Conservation (phyloP, 2,113 vertebrate species). For the Balaenoptera acutorostrata region DNA sequence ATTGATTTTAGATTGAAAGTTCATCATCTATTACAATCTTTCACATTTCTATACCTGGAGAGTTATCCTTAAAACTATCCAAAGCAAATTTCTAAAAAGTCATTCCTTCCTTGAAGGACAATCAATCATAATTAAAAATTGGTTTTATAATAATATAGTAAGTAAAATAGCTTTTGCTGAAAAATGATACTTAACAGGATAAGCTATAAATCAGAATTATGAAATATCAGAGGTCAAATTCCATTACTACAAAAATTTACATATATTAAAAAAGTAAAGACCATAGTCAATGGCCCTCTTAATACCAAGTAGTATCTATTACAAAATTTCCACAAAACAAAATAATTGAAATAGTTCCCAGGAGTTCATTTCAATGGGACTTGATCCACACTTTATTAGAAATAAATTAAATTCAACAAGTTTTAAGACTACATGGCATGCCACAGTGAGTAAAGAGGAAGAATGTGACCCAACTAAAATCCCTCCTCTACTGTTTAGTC, state of each 20-base stretch:
- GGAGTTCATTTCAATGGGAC: neutral
- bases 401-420: constrained; percentile 25
- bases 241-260: constrained; percentile 14
- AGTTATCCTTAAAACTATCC: neutral
- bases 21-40: neutral
- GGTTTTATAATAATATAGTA: neutral
- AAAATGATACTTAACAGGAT: constrained; percentile 18
- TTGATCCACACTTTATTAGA: neutral
- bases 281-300: neutral
- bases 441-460: neutral
- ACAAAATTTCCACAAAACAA: constrained; percentile 35
- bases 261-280: neutral
- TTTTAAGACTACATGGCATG: neutral
- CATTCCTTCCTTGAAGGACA: neutral
- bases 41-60: neutral
- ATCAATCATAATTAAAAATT: constrained; percentile 29
- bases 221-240: constrained; percentile 41
- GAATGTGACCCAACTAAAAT: neutral
- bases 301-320: neutral
- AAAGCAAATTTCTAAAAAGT: constrained; percentile 35
- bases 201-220: constrained; percentile 44
- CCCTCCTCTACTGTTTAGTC: neutral
- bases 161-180: constrained; percentile 10
- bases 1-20: neutral
- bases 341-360: neutral